phyloP scores from a whole-genome alignment of 2,113 vertebrate species.

The Cololabis saira region DNA sequence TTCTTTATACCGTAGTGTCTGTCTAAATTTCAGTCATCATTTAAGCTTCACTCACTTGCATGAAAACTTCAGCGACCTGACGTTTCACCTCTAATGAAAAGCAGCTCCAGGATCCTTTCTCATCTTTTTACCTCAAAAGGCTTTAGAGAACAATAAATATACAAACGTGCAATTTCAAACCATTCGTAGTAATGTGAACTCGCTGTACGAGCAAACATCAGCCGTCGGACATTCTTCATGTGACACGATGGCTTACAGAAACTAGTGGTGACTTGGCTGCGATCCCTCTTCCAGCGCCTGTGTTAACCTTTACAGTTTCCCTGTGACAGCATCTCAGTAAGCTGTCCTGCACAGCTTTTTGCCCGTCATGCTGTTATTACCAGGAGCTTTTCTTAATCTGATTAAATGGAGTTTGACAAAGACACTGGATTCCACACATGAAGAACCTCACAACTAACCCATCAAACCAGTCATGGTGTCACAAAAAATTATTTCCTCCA shows the following conservation, averaged over 20 bases:
- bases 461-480: no score
- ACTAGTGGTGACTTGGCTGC: neutral
- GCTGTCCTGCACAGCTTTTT: conserved; percentile 23
- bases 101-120: neutral
- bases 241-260: neutral
- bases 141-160: conserved; percentile 1
- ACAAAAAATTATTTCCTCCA: no score
- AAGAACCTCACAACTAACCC: no score
- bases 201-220: neutral
- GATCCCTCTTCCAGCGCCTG: neutral
- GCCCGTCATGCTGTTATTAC: conserved; percentile 15
- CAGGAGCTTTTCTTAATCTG: conserved; percentile 2
- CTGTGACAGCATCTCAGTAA: conserved; percentile 4
- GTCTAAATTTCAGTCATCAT: conserved; percentile 30
- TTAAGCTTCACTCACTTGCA: conserved; percentile 4
- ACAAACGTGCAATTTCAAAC: neutral
- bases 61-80: no score
- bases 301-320: conserved; percentile 9
- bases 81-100: neutral
- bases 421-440: neutral
- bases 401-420: conserved; percentile 8
- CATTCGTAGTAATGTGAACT: neutral
- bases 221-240: neutral
- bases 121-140: neutral
- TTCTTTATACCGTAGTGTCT: conserved; percentile 3